phyloP scores from a whole-genome alignment of 2,113 vertebrate genomes.

The Grantiella picta region DNA sequence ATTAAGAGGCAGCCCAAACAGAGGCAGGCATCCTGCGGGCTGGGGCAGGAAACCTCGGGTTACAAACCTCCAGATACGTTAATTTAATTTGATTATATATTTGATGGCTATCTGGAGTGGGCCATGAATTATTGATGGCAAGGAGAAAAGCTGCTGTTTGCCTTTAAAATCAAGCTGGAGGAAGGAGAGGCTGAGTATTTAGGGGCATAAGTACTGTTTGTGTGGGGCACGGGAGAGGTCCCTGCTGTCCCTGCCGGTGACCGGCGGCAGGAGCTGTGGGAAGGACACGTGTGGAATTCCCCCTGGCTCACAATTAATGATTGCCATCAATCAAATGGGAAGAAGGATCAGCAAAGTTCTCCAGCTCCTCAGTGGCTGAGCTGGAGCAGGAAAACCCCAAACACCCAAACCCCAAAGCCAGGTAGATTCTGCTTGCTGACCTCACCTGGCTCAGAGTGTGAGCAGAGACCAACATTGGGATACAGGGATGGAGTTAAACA shows the following conservation, averaged over 20 bases:
- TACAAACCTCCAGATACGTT: neutral
- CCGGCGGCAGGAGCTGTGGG: neutral
- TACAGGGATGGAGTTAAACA: neutral
- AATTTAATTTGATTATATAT: neutral
- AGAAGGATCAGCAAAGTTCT: neutral
- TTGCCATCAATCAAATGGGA: neutral
- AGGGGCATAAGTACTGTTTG: neutral
- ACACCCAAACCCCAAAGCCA: neutral
- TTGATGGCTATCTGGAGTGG: neutral
- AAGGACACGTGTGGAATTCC: accelerated
- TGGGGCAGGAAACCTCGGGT: neutral
- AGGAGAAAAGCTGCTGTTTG: neutral
- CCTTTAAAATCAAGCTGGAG: neutral
- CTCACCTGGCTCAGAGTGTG: neutral
- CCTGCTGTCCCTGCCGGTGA: neutral
- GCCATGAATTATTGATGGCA: neutral
- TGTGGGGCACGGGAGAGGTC: accelerated
- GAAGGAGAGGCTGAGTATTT: neutral
- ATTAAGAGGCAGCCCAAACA: slow-evolving; percentile 15
- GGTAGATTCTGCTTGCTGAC: neutral
- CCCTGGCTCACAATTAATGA: too few relatives aligned
- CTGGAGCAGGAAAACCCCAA: neutral
- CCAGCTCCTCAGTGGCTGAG: neutral
- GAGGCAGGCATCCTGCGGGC: neutral
- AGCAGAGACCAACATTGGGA: neutral